phyloP scores from a whole-genome alignment of 2,888 invertebrate species.

The Hypomecis atomaria region DNA sequence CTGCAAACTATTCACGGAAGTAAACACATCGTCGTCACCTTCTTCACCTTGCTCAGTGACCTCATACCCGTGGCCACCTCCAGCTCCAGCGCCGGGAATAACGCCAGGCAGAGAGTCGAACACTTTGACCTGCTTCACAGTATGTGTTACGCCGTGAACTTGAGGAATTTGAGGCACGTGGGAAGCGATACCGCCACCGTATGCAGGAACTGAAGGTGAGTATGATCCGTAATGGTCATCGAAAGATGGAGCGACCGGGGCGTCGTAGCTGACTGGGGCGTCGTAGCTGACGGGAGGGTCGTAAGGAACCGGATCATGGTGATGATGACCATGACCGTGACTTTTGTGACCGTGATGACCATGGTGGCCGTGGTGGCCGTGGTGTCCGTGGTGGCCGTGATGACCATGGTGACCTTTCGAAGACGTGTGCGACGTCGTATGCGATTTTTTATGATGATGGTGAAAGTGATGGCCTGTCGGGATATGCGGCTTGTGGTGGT shows the following conservation, averaged over 20 bases:
- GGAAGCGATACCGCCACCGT: slow-evolving; percentile 48
- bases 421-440: slow-evolving; percentile 59
- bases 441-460: slow-evolving; percentile 72
- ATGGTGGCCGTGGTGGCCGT: slow-evolving; percentile 49
- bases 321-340: slow-evolving; percentile 54
- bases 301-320: slow-evolving; percentile 59
- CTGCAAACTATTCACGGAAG: slow-evolving; percentile 65
- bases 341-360: slow-evolving; percentile 45
- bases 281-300: slow-evolving; percentile 40
- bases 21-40: slow-evolving; percentile 68
- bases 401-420: slow-evolving; percentile 58
- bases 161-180: slow-evolving; percentile 51
- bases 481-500: slow-evolving; percentile 60
- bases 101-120: slow-evolving; percentile 70
- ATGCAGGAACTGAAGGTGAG: slow-evolving; percentile 57
- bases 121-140: slow-evolving; percentile 76
- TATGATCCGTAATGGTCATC: slow-evolving; percentile 64
- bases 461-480: slow-evolving; percentile 66
- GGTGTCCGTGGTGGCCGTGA: slow-evolving; percentile 47
- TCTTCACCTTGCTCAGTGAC: slow-evolving; percentile 75
- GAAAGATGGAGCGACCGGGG: slow-evolving; percentile 54
- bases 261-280: slow-evolving; percentile 49
- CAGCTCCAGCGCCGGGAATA: slow-evolving; percentile 52
- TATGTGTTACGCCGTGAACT: slow-evolving; percentile 62
- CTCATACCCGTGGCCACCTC: slow-evolving; percentile 64